These are phyloP conservation scores for Biston stratarius DNA, from an alignment of 2,888 invertebrate species.

Conservation along the genomic window DNA sequence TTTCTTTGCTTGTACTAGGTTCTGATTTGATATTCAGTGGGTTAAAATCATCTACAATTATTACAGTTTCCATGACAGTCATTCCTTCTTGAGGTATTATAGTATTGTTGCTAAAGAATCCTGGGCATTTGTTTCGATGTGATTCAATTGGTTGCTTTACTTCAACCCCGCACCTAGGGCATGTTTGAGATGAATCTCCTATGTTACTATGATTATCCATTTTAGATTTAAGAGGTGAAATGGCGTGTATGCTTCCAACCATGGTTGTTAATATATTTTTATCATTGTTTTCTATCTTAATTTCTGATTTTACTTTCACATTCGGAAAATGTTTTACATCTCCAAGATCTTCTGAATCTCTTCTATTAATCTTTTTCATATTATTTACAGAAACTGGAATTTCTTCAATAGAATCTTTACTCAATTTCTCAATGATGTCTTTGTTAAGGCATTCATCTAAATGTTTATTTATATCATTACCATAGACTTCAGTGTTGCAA, in stretches of 20 bases:
- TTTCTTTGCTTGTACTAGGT: constrained; percentile 50
- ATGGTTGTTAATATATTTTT: constrained; percentile 13
- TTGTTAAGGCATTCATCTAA: constrained; percentile 80
- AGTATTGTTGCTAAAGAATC: constrained; percentile 7
- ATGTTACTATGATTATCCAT: constrained; percentile 15
- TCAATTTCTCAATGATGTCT: constrained; percentile 65
- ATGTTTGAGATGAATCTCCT: neutral
- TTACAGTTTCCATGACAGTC: constrained; percentile 11
- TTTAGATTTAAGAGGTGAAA: constrained; percentile 13
- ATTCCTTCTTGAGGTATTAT: constrained; percentile 15
- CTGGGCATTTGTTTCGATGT: constrained; percentile 21
- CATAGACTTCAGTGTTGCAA: constrained; percentile 69
- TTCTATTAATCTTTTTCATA: neutral
- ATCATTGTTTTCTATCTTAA: constrained; percentile 8
- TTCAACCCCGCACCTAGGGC: constrained; percentile 9
- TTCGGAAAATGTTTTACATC: neutral
- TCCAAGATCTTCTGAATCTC: constrained; percentile 3
- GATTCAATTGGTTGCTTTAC: constrained; percentile 8
- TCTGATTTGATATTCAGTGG: constrained; percentile 42
- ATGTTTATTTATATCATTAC: constrained; percentile 72
- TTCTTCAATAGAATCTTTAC: constrained; percentile 38
- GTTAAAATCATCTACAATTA: constrained; percentile 1
- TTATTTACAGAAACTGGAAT: constrained; percentile 6
- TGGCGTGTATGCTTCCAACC: constrained; percentile 11
- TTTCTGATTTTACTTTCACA: constrained; percentile 8